These are phyloP conservation scores for Campoplex nolae DNA, from an alignment of 2,888 invertebrate genomes.

Conservation along the genomic window DNA sequence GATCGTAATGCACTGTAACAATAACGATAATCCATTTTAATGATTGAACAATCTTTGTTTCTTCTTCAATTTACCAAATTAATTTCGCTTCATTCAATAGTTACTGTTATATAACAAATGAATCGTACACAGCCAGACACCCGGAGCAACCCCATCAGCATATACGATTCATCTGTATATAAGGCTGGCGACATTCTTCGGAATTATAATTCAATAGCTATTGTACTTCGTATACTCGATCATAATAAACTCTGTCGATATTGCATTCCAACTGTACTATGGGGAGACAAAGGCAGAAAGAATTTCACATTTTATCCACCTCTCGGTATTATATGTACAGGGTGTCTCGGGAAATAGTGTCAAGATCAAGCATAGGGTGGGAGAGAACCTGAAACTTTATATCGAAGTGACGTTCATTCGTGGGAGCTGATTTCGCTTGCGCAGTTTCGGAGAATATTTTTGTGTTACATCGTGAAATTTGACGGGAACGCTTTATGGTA, in stretches of 20 bases:
- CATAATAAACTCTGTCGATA: constrained; percentile 56
- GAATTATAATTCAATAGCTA: constrained; percentile 53
- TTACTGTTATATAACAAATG: not conserved
- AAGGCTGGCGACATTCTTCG: constrained; percentile 45
- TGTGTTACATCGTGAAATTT: too few relatives aligned
- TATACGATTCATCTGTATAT: constrained; percentile 19
- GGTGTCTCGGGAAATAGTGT: too few relatives aligned
- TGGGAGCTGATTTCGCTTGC: too few relatives aligned
- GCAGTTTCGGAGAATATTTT: too few relatives aligned
- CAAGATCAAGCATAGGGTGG: too few relatives aligned
- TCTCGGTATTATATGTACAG: not conserved
- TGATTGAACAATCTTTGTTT: not conserved
- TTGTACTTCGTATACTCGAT: constrained; percentile 45
- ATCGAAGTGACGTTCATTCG: too few relatives aligned
- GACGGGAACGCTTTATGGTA: too few relatives aligned
- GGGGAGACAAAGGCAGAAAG: constrained; percentile 41
- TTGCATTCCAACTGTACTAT: constrained; percentile 52
- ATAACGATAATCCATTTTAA: too few relatives aligned
- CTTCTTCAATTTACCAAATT: not conserved
- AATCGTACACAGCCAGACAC: not conserved
- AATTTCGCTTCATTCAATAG: not conserved
- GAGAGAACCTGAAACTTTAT: too few relatives aligned
- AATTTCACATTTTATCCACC: constrained; percentile 47
- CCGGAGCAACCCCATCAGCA: constrained; percentile 11
- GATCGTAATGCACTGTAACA: too few relatives aligned